Evolutionary conservation across 2,797 vertebrate species (phyloP).

Genomic region (Thripadectes ignobilis): DNA sequence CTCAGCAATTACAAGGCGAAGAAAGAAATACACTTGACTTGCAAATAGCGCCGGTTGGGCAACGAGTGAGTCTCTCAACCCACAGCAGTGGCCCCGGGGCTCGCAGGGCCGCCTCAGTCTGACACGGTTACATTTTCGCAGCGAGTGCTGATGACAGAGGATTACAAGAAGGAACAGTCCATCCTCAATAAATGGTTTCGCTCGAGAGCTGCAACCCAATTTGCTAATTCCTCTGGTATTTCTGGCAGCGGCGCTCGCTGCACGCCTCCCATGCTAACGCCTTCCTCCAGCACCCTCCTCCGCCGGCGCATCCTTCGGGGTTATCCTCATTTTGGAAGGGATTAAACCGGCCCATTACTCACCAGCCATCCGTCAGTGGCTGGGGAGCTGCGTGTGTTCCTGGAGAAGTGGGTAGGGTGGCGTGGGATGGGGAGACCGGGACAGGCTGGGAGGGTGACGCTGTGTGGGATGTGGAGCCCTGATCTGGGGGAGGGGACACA

Average conservation of each 20-base stretch:
- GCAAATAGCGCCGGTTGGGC: constrained; percentile 32
- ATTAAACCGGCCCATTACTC: neutral
- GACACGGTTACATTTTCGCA: neutral
- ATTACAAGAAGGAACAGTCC: constrained; percentile 12
- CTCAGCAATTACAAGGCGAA: neutral
- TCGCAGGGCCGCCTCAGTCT: neutral
- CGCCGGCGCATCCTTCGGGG: neutral
- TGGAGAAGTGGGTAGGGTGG: neutral
- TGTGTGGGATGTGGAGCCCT: accelerated
- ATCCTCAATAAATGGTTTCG: neutral
- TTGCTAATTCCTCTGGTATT: constrained; percentile 35
- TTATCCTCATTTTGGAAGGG: neutral
- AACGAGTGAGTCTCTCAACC: neutral
- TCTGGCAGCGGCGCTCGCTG: neutral
- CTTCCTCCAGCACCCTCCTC: neutral
- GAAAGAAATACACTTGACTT: constrained; percentile 23
- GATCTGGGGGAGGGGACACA: neutral
- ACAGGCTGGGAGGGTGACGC: neutral
- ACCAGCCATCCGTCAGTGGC: neutral
- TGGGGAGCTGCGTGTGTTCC: neutral
- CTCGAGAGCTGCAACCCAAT: neutral
- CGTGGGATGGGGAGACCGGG: accelerated
- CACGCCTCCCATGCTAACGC: neutral
- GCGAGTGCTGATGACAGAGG: neutral
- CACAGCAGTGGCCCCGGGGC: constrained; percentile 12